Evolutionary conservation across 2,888 invertebrate genomes (phyloP).

Genomic region (Troides helena): DNA sequence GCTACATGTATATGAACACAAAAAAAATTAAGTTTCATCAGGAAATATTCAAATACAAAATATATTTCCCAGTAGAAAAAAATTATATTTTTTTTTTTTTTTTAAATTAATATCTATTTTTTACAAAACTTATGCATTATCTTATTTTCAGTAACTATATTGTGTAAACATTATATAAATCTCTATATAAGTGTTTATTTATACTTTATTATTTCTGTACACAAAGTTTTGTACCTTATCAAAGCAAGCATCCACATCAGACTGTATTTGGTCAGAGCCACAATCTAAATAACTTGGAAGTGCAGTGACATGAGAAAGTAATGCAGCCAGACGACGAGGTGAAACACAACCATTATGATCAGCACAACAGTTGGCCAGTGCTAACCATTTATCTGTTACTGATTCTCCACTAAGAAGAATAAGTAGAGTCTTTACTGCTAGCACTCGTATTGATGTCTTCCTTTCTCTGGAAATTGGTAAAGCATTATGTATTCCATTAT

Average conservation of each 20-base stretch:
- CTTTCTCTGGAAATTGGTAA: constrained; percentile 69
- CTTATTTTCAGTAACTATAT: too few species aligned
- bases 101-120: too few species aligned
- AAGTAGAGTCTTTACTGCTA: constrained; percentile 84
- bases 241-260: constrained; percentile 87
- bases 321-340: constrained; percentile 79
- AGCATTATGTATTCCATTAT: not conserved
- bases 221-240: constrained; percentile 73
- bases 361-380: constrained; percentile 85
- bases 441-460: constrained; percentile 82
- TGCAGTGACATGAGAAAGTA: constrained; percentile 82
- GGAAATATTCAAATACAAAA: too few species aligned
- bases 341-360: constrained; percentile 89
- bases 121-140: too few species aligned
- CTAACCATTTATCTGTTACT: constrained; percentile 82
- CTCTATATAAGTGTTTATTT: too few species aligned
- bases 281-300: constrained; percentile 81
- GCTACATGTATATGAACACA: too few species aligned
- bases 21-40: too few species aligned
- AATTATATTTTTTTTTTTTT: too few species aligned
- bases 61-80: too few species aligned
- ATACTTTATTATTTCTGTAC: not conserved
- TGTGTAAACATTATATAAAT: too few species aligned
- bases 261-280: constrained; percentile 81
- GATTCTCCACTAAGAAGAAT: constrained; percentile 84